Conservation (phyloP, 2,113 vertebrate species). For the Glareola pratincola region DNA sequence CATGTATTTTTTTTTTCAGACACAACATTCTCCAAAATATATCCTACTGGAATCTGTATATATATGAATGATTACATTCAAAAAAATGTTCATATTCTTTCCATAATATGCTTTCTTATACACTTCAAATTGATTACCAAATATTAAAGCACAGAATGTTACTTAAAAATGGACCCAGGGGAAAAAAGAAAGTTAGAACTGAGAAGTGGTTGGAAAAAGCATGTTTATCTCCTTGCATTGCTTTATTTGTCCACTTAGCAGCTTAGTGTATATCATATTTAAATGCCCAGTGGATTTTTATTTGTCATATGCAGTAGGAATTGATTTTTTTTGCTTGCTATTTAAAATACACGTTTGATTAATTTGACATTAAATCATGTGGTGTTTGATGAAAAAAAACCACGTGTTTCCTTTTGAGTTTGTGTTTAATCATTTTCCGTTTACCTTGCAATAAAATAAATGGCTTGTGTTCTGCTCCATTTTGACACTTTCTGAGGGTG, state of each 20-base stretch:
- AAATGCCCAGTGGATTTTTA: not conserved
- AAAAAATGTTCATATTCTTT: not conserved
- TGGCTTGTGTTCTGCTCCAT: not conserved
- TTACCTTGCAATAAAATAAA: constrained; percentile 24
- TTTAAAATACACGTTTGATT: constrained; percentile 48
- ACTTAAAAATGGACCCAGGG: not conserved
- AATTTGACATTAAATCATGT: not conserved
- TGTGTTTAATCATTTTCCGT: constrained; percentile 15
- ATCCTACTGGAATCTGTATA: not conserved
- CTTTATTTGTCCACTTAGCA: not conserved
- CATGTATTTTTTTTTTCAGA: not conserved
- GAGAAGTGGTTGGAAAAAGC: not conserved
- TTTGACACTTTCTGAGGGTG: not conserved
- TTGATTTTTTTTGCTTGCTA: constrained; percentile 11
- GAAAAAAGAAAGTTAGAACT: not conserved
- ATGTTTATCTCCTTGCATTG: not conserved
- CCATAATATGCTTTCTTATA: not conserved
- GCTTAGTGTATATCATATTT: not conserved
- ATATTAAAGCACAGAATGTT: not conserved
- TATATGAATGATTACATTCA: not conserved
- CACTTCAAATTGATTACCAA: not conserved
- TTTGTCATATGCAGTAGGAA: not conserved
- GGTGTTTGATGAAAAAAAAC: constrained; percentile 2
- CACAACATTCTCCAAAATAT: not conserved
- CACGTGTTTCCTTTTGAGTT: not conserved